Evolutionary conservation across 2,888 invertebrate genomes (phyloP), one percentile per base, ranked within the genome.

Genomic region (Formica aserva): DNA sequence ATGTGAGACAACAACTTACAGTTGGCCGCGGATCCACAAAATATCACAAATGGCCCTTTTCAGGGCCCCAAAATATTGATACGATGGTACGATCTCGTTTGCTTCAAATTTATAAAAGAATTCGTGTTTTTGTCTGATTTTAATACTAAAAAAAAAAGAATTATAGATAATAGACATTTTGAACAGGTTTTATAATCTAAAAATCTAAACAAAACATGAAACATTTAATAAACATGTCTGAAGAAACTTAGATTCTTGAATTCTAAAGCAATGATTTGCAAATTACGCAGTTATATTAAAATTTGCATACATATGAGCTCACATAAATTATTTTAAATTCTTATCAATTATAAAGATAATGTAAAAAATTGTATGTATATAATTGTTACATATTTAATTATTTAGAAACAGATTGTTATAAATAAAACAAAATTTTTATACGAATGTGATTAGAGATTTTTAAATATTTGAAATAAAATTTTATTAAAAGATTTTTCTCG

Each of bases 31-130:
- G 1, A n/a, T 52, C 8, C 15, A 9, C 22, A n/a, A 15, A 41
- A 0, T 26, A 18, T 8, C 15, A 69, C 60, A 85, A 91, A 83
- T 88, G 90, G 92, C 89, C 86, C 87, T 87, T 87, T 84, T 87
- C 57, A 87, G 87, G 87, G 82, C 87, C 87, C 82, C 45, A 82
- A 85, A 85, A 35, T 62, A 55, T 71, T 35, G 15, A 18, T 26
- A 35, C 52, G 32, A 35, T 71, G 52, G 52, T 15, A 71, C 15
- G 15, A 8, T 71, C 69, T 71, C 52, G 22, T 52, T 9, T 1
- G 32, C n/a, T 48, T 26, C 4, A 2, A 48, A 8, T 48, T 48
- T 45, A 9, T 48, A 22, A 55, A 9, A n/a, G n/a, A 29, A 29
- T 38, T 35, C 22, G 3, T 52, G 15, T 32, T 35, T n/a, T 52